A percentile compares a stretch with the other conserved stretches of the same genome.
phyloP scores from a whole-genome alignment of 2,888 invertebrate species.

The Bhutanitis thaidina region DNA sequence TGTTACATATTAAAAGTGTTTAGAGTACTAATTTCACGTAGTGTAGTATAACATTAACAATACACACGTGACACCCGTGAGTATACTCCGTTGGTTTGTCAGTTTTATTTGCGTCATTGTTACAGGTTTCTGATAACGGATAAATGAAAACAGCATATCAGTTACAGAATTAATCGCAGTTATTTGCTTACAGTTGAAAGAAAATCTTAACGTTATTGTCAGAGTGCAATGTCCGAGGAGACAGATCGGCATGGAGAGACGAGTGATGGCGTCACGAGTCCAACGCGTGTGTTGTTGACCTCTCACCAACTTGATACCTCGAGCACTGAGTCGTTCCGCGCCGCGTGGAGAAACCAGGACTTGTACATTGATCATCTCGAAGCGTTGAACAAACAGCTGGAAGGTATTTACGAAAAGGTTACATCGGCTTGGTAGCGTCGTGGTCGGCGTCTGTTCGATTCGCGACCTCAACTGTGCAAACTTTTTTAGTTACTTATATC shows the following conservation, averaged over 20 bases:
- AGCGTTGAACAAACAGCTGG: conserved; percentile 86
- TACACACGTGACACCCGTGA: conserved; percentile 40
- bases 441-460: conserved; percentile 55
- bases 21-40: conserved; percentile 34
- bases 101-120: conserved; percentile 35
- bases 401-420: conserved; percentile 84
- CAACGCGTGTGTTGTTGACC: conserved; percentile 81
- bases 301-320: conserved; percentile 83
- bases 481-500: conserved; percentile 69
- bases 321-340: conserved; percentile 82
- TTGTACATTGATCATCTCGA: conserved; percentile 87
- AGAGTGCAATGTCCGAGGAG: conserved; percentile 78
- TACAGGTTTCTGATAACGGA: conserved; percentile 59
- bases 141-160: conserved; percentile 48
- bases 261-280: conserved; percentile 65
- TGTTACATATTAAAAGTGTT: conserved; percentile 21
- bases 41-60: conserved; percentile 22
- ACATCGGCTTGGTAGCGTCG: conserved; percentile 69
- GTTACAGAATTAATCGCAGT: conserved; percentile 46
- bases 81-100: conserved; percentile 33
- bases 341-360: conserved; percentile 88
- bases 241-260: conserved; percentile 70
- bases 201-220: conserved; percentile 60
- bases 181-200: conserved; percentile 71
- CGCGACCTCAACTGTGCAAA: conserved; percentile 49